Evolutionary conservation across 2,797 vertebrate genomes (phyloP).

Genomic region (Micromesistius poutassou): DNA sequence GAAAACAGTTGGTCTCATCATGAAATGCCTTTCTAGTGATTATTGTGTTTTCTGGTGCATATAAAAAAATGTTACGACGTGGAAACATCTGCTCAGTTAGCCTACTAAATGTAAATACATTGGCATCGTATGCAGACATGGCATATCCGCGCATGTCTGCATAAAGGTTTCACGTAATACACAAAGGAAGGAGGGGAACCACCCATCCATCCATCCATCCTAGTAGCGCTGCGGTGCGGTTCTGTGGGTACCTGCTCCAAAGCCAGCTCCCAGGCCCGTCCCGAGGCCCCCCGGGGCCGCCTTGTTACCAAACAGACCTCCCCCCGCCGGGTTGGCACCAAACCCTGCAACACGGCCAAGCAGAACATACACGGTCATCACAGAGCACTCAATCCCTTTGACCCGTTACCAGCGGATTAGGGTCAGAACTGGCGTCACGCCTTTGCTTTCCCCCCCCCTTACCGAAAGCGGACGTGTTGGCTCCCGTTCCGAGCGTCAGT

Average conservation of each 20-base stretch:
- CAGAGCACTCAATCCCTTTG: background rate
- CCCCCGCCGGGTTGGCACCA: constrained; percentile 77
- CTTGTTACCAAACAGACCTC: constrained; percentile 88
- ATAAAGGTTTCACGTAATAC: background rate
- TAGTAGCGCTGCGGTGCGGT: background rate
- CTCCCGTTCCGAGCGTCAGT: constrained; percentile 75
- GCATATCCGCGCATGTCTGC: background rate
- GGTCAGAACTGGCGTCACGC: background rate
- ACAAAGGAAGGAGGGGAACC: too few relatives aligned
- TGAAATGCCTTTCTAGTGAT: background rate
- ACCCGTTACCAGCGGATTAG: background rate
- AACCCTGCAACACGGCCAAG: constrained; percentile 74
- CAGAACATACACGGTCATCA: background rate
- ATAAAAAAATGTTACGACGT: background rate
- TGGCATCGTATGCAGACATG: background rate
- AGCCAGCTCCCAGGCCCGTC: constrained; percentile 82
- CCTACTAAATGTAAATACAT: background rate
- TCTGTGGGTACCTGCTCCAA: constrained; percentile 81
- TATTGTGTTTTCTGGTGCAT: background rate
- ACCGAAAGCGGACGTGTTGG: constrained; percentile 78
- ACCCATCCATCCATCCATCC: background rate
- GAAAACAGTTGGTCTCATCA: background rate
- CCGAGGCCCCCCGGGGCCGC: constrained; percentile 83
- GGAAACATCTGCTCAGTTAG: background rate
- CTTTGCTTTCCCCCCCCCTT: constrained; percentile 30